Conservation (phyloP, 1,140 invertebrate genomes). For the Nixonia krombeini region DNA sequence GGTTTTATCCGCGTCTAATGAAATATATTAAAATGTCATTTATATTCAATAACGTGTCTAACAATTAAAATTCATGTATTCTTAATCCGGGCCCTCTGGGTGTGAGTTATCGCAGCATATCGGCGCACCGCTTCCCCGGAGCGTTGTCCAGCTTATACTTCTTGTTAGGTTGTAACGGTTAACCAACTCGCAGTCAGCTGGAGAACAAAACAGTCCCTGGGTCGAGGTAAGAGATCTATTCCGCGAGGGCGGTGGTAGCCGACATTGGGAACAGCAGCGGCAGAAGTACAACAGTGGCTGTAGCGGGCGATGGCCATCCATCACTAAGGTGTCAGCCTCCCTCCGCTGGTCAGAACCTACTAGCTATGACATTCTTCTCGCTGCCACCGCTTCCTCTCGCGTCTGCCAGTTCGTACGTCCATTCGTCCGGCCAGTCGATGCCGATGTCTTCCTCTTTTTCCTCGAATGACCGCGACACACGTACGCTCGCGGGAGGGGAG, state of each 20-base stretch:
- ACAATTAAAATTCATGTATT: too few species aligned
- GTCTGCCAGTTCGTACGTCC: slow-evolving; percentile 41
- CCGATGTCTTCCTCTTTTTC: slow-evolving; percentile 9
- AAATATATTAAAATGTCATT: too few species aligned
- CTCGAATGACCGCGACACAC: not conserved
- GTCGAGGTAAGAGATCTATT: slow-evolving; percentile 18
- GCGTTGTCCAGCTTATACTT: too few species aligned
- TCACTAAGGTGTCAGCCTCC: slow-evolving; percentile 67
- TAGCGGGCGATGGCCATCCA: slow-evolving; percentile 65
- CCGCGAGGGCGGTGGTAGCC: slow-evolving; percentile 31
- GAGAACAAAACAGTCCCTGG: slow-evolving; percentile 10
- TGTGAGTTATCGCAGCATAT: too few species aligned
- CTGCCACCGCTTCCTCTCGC: slow-evolving; percentile 58
- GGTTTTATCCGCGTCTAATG: too few species aligned
- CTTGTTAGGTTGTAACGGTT: not conserved
- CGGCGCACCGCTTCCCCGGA: too few species aligned
- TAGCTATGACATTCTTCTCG: slow-evolving; percentile 70
- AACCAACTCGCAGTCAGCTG: not conserved
- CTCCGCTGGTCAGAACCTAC: slow-evolving; percentile 66
- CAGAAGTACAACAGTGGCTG: slow-evolving; percentile 57
- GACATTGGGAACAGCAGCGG: slow-evolving; percentile 34
- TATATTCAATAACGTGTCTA: too few species aligned
- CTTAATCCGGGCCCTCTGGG: too few species aligned
- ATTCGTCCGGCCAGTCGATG: slow-evolving; percentile 6
- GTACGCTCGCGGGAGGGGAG: not conserved